These are phyloP conservation scores for Andrena cerasifolii DNA, from an alignment of 1,140 invertebrate species.

Conservation along the genomic window DNA sequence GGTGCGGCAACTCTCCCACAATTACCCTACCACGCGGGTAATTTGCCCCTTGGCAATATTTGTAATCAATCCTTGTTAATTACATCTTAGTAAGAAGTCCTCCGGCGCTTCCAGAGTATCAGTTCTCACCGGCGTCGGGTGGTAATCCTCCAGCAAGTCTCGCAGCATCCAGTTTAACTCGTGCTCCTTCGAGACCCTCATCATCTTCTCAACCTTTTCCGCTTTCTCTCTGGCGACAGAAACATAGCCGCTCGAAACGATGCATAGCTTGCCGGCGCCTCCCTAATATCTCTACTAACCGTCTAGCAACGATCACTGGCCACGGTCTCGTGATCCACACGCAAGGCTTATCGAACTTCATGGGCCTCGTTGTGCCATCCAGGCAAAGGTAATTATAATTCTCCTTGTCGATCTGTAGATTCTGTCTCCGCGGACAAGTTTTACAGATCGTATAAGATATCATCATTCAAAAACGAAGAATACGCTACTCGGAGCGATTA, in stretches of 20 bases:
- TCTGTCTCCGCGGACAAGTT: not conserved
- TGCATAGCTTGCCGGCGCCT: not conserved
- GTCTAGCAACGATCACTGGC: slow-evolving; percentile 85
- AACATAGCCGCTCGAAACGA: slow-evolving; percentile 29
- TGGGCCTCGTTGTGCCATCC: slow-evolving; percentile 87
- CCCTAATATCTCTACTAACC: slow-evolving; percentile 55
- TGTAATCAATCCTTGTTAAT: slow-evolving; percentile 48
- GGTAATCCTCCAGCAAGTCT: slow-evolving; percentile 81
- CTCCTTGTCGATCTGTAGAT: slow-evolving; percentile 69
- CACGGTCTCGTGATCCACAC: slow-evolving; percentile 91
- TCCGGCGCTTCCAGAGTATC: slow-evolving; percentile 48
- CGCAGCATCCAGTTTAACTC: slow-evolving; percentile 82
- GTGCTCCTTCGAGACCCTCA: slow-evolving; percentile 77
- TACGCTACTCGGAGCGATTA: no score
- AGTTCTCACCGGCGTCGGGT: slow-evolving; percentile 36
- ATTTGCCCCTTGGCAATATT: not conserved
- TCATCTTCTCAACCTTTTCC: slow-evolving; percentile 82
- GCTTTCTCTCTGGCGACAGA: slow-evolving; percentile 81
- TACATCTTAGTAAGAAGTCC: slow-evolving; percentile 64
- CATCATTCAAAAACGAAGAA: no score
- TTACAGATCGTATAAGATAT: no score
- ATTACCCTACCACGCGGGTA: no score
- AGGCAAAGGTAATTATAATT: slow-evolving; percentile 90
- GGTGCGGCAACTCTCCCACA: no score
- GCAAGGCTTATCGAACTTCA: slow-evolving; percentile 85